Evolutionary conservation across 2,113 vertebrate genomes (phyloP), one percentile per base, ranked within the genome.

Genomic region (Brevimyrus niger): DNA sequence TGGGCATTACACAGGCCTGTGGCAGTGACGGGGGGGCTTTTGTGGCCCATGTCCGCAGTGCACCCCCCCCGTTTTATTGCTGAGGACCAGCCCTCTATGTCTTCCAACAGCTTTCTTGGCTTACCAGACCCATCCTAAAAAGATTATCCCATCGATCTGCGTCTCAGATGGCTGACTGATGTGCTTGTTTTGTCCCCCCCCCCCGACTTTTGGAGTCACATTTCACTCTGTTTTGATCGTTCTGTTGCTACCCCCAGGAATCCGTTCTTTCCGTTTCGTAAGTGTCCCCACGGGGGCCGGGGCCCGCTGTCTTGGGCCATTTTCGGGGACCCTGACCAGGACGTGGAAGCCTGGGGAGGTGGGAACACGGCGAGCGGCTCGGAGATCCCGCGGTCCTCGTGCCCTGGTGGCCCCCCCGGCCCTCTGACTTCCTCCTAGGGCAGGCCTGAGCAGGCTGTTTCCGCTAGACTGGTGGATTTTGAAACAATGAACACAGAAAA

Each of bases 371-470:
- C 9, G n/a, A 13, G n/a, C 9, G n/a, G 61, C 3, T n/a, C 10
- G 8, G 58, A 65, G 58, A 65, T 27, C 23, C n/a, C 23, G 21
- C 58, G 58, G 23, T 8, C 7, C 0, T 9, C 6, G 23, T n/a
- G 23, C 23, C 7, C 58, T 0, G 2, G 23, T 5, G 0, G n/a
- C 0, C 3, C 11, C 31, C n/a, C 65, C 3, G 3, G n/a, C 27
- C 65, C 65, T 19, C 44, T 31, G 4, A 86, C 47, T 86, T 86
- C 83, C 46, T 50, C 47, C 13, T 27, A 27, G 21, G 7, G 44
- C 44, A 5, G 17, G 44, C 23, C 47, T 10, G 46, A 86, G 48
- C 17, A 4, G 8, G 42, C 83, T 42, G 10, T 50, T 48, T 27
- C 23, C 44, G 19, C 50, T 15, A 23, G 44, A 9, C 9, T 3